Percentiles rank a stretch among this genome's conserved stretches.
Evolutionary conservation across 2,113 vertebrate species (phyloP).

Genomic region (Prunella himalayana): DNA sequence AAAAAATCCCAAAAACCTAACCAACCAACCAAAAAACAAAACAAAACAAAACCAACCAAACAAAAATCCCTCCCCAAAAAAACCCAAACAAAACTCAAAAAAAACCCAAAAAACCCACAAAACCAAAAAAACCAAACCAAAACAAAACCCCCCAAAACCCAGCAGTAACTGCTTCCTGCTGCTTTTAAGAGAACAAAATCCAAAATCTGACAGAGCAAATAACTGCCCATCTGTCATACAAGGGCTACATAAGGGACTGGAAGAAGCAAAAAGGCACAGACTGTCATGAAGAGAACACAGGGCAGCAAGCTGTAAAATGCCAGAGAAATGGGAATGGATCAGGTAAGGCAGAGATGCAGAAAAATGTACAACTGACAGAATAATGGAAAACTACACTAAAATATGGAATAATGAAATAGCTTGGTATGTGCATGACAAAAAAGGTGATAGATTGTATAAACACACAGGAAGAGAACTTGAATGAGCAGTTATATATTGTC

Average conservation of each 20-base stretch:
- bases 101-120: not conserved
- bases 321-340: not conserved
- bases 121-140: not conserved
- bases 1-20: not conserved
- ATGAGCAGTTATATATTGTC: not conserved
- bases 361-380: not conserved
- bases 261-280: not conserved
- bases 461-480: not conserved
- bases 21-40: too few species aligned
- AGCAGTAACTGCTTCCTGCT: not conserved
- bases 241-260: not conserved
- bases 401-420: not conserved
- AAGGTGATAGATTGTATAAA: not conserved
- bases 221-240: not conserved
- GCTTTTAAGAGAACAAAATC: not conserved
- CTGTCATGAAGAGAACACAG: not conserved
- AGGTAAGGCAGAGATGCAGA: not conserved
- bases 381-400: not conserved
- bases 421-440: not conserved
- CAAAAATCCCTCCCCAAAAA: not conserved
- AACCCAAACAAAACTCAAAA: not conserved
- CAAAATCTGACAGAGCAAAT: not conserved
- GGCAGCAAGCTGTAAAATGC: not conserved
- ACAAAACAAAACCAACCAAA: not conserved
- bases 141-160: not conserved